phyloP scores from a whole-genome alignment of 1,140 invertebrate genomes.

The Lithobius niger region DNA sequence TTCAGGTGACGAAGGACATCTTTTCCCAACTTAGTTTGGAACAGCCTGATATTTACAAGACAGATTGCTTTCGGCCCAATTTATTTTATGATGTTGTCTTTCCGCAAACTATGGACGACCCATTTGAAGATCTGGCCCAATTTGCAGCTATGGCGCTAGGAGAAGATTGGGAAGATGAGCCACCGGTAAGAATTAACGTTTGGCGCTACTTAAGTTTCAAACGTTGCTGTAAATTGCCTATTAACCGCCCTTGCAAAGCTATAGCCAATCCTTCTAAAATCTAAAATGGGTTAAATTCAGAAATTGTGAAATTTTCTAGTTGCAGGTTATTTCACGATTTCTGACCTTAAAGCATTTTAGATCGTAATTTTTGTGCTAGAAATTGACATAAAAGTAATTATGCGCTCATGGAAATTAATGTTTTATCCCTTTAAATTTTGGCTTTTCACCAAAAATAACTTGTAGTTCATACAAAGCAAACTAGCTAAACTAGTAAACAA shows the following conservation, averaged over 20 bases:
- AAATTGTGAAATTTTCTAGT: no score
- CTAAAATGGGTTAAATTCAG: no score
- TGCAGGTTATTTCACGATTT: no score
- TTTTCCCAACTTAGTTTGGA: constrained; percentile 38
- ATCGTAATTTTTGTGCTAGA: no score
- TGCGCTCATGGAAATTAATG: no score
- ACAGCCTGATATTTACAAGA: constrained; percentile 41
- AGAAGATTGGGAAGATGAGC: constrained; percentile 25
- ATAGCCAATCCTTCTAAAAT: neutral
- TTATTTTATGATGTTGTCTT: constrained; percentile 58
- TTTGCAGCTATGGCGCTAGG: constrained; percentile 42
- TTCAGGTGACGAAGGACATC: constrained; percentile 44
- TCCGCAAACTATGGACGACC: constrained; percentile 62
- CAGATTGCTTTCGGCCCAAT: constrained; percentile 49
- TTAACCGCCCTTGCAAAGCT: no score
- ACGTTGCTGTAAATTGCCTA: neutral
- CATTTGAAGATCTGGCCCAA: constrained; percentile 55
- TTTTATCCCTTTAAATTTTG: no score
- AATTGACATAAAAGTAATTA: no score
- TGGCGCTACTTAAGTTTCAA: neutral
- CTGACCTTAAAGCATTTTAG: no score
- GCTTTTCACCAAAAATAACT: no score
- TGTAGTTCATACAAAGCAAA: no score
- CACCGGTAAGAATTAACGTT: constrained; percentile 20
- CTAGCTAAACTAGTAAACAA: no score